Base-by-base conservation (phyloP, 2,888 invertebrate genomes). In the Tachina grossa region DNA sequence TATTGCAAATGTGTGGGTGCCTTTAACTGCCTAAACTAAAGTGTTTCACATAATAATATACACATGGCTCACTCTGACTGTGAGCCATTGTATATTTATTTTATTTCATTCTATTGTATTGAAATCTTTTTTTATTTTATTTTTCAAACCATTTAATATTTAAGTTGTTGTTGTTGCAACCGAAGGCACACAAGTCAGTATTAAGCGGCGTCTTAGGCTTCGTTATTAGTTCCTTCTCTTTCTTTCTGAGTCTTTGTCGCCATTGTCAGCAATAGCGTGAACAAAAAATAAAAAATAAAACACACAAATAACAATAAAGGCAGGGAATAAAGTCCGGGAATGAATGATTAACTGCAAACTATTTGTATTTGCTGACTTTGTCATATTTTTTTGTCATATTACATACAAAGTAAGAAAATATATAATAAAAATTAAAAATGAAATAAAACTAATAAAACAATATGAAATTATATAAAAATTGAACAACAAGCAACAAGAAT, bases 341-440 rank as follows among this genome's bases (percentile, higher is more conserved):
- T 66, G 61, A 82, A 74, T 78, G 72, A 83, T 83, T 79, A 85
- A 71, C 78, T 82, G 65, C 71, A 71, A 83, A 85, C 82, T 83
- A 76, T 69, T 65, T 47, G 69, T 72, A 55, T 10, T 79, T 82
- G 82, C 57, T 82, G 82, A 75, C 71, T 74, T 59, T 16, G 78
- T 71, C 45, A 31, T 6, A 4, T 31, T 31, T 31, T 66, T 78
- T 63, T 82, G n/a, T 85, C 65, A 53, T 71, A 19, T 31, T 63
- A 65, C 65, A 63, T 51, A 53, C 80, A 59, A 74, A 66, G n/a
- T 31, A 65, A 31, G 10, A 63, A 72, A 47, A 41, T 11, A 39
- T 14, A 57, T 53, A 31, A 55, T 45, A 55, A 57, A 69, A 51
- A 61, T 16, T 69, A 65, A 39, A 80, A 69, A 45, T 63, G 31